These are phyloP conservation scores for Chamaetylas fuelleborni DNA, from an alignment of 2,113 vertebrate genomes.

Conservation along the genomic window DNA sequence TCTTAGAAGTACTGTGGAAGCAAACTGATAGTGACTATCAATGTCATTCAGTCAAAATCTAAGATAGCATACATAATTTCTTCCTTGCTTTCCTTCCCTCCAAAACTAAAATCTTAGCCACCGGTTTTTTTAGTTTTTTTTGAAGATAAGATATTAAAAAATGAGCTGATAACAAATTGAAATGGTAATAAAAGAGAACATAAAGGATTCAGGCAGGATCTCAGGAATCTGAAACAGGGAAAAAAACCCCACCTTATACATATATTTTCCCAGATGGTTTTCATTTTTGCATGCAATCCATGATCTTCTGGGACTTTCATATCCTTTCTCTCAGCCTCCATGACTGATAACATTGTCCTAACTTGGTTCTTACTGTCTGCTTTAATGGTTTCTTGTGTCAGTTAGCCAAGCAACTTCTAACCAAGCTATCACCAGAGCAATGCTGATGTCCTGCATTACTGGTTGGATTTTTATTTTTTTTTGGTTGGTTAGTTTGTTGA, in stretches of 20 bases:
- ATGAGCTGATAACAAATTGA: neutral
- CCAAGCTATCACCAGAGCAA: neutral
- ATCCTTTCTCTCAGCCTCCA: rapidly evolving
- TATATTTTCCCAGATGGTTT: neutral
- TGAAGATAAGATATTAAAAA: neutral
- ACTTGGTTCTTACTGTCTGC: neutral
- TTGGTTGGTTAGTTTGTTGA: neutral
- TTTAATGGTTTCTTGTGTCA: neutral
- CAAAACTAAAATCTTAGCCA: neutral
- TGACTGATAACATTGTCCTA: neutral
- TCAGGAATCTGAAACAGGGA: neutral
- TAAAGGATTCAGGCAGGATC: neutral
- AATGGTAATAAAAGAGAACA: neutral
- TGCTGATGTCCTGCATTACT: neutral
- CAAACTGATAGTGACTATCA: neutral
- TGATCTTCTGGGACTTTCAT: neutral
- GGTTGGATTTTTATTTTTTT: no score
- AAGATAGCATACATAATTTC: neutral
- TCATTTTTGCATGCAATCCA: neutral
- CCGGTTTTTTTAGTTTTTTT: neutral
- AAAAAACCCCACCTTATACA: neutral
- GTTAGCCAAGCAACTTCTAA: neutral
- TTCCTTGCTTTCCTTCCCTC: neutral
- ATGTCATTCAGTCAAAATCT: neutral
- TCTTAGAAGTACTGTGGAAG: slow-evolving; percentile 3